A percentile compares a stretch with the other conserved stretches of the same genome.
phyloP scores from a whole-genome alignment of 1,140 invertebrate genomes.

The Monochamus saltuarius region DNA sequence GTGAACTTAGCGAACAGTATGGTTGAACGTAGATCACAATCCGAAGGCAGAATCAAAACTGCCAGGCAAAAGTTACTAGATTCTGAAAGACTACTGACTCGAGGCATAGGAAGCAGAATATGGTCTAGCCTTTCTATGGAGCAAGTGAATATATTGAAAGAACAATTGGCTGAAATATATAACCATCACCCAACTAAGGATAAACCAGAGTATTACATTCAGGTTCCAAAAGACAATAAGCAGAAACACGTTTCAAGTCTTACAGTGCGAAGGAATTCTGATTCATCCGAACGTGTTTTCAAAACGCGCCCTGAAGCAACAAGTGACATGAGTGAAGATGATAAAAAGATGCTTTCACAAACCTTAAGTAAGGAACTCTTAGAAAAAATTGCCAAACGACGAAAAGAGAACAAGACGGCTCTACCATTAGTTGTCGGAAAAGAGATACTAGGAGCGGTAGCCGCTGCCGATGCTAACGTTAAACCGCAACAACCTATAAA shows the following conservation, averaged over 20 bases:
- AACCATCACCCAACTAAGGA: slow-evolving; percentile 46
- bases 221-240: slow-evolving; percentile 30
- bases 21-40: slow-evolving; percentile 54
- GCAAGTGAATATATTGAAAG: slow-evolving; percentile 78
- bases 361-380: slow-evolving; percentile 72
- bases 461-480: slow-evolving; percentile 55
- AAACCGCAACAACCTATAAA: slow-evolving; percentile 43
- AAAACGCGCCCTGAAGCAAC: neutral
- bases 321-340: slow-evolving; percentile 60
- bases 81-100: slow-evolving; percentile 51
- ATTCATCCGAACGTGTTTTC: slow-evolving; percentile 26
- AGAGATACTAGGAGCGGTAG: slow-evolving; percentile 66
- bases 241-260: slow-evolving; percentile 24
- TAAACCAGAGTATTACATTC: slow-evolving; percentile 32
- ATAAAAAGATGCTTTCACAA: slow-evolving; percentile 71
- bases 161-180: slow-evolving; percentile 81
- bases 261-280: slow-evolving; percentile 43
- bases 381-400: slow-evolving; percentile 56
- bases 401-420: slow-evolving; percentile 52
- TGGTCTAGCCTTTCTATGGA: slow-evolving; percentile 84
- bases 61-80: slow-evolving; percentile 35
- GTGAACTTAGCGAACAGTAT: slow-evolving; percentile 72
- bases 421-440: slow-evolving; percentile 56
- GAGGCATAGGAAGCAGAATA: slow-evolving; percentile 69
- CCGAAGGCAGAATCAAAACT: slow-evolving; percentile 38